These are phyloP conservation scores for Brachylomia viminalis DNA, from an alignment of 2,888 invertebrate species.

Conservation along the genomic window DNA sequence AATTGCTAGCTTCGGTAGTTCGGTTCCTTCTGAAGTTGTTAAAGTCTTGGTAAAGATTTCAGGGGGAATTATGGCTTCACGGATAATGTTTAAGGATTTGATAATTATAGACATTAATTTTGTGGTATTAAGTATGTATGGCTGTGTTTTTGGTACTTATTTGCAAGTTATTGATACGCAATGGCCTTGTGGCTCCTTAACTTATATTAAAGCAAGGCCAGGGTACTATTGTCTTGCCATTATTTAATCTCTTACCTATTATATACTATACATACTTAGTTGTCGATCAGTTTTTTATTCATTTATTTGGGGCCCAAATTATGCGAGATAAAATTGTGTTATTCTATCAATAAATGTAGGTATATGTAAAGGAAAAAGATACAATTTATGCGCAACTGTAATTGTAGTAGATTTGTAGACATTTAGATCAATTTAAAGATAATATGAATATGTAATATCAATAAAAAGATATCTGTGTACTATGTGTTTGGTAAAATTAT, in stretches of 20 bases:
- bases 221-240: constrained; percentile 12
- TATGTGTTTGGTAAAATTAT: not conserved
- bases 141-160: constrained; percentile 9
- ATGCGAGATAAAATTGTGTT: not conserved
- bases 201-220: constrained; percentile 12
- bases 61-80: constrained; percentile 7
- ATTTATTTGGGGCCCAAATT: not conserved
- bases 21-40: constrained; percentile 11
- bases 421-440: not conserved
- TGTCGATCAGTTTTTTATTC: not conserved
- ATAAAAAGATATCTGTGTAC: no score
- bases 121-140: not conserved
- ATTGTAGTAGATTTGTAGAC: not conserved
- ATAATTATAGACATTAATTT: not conserved
- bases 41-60: not conserved
- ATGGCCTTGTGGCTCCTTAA: constrained; percentile 14
- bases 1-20: constrained; percentile 41
- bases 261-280: not conserved
- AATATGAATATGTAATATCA: no score
- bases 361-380: not conserved
- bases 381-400: not conserved
- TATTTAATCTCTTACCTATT: constrained; percentile 4
- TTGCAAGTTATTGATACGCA: not conserved
- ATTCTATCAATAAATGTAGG: not conserved
- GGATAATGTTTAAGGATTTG: constrained; percentile 5